phyloP scores from a whole-genome alignment of 2,888 invertebrate species.

The Atrina japonica region DNA sequence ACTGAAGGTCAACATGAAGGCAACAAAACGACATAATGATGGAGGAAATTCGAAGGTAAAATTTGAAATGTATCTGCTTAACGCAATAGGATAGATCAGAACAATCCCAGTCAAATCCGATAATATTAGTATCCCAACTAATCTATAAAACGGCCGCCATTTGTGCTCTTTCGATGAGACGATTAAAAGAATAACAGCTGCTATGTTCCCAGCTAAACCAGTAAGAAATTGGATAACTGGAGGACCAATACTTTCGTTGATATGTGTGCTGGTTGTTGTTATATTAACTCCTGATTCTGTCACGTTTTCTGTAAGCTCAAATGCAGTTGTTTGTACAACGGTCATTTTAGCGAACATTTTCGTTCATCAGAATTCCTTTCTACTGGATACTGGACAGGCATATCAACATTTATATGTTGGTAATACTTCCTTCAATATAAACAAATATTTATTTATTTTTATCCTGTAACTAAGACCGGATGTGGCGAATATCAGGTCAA shows the following conservation, averaged over 20 bases:
- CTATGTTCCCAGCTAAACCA: conserved; percentile 12
- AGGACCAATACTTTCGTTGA: background rate
- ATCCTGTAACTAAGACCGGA: too few species aligned
- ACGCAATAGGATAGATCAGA: conserved; percentile 10
- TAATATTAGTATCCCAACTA: conserved; percentile 7
- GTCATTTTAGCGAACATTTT: too few species aligned
- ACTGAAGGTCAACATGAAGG: conserved; percentile 13
- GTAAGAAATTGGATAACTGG: conserved; percentile 6
- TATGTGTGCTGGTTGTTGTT: too few species aligned
- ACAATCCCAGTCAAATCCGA: conserved; percentile 11
- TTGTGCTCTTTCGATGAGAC: conserved; percentile 12
- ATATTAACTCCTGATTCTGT: too few species aligned
- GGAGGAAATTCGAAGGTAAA: conserved; percentile 8
- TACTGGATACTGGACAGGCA: too few species aligned
- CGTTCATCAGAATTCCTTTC: too few species aligned
- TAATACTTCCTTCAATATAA: too few species aligned
- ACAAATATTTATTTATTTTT: too few species aligned
- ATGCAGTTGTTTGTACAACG: too few species aligned
- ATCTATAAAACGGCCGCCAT: conserved; percentile 18
- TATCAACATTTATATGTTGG: too few species aligned
- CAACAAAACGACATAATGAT: conserved; percentile 9
- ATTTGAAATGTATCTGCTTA: conserved; percentile 10
- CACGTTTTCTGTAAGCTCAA: too few species aligned
- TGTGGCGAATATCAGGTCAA: too few species aligned
- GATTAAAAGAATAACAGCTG: conserved; percentile 5